Base-by-base conservation (phyloP, 2,113 vertebrate genomes). In the Aviceda subcristata region DNA sequence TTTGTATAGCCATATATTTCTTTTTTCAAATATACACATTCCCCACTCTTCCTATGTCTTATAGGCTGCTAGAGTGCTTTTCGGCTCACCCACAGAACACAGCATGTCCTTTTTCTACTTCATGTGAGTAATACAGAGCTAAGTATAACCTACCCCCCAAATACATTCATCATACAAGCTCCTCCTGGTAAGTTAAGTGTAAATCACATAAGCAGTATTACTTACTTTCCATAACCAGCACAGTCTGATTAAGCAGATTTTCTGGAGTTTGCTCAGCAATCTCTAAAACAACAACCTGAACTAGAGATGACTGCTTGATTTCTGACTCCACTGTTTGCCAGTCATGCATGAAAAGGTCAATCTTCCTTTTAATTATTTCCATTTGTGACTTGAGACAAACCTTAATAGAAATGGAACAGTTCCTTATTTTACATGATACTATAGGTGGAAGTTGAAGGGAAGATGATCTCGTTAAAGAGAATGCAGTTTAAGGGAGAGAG, bases 201-300 rank as follows among this genome's bases (percentile, higher is more conserved):
- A 50, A 90, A 41, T 72, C 60, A 84, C n/a, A 59, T 68, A 46
- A 93, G 83, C 48, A 56, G 12, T 12, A 75, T 83, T 46, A 98
- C 99, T 98, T 98, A 99, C 99, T 98, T 92, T 99, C 98, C 98
- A 99, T 98, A 55, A 96, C 60, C 50, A 94, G 72, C 39, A 99
- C 11, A 5, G 94, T 97, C 94, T 98, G 98, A 79, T 98, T 92
- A 84, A 99, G 98, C 62, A 99, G 96, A 36, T 97, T 96, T 73
- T 99, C 94, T 26, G 99, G 98, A 91, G 97, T 98, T 97, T 98
- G 98, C 46, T 88, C 88, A 24, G 92, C 87, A 89, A 99, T 98
- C 56, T 99, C 98, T 95, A 99, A 69, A 27, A 80, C 91, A 91
- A 92, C 86, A 68, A 95, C n/a, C n/a, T 93, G 95, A 87, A 95